Percentiles rank a stretch among this genome's conserved stretches.
Conservation (phyloP, 1,140 invertebrate species). For the Polyergus mexicanus region DNA sequence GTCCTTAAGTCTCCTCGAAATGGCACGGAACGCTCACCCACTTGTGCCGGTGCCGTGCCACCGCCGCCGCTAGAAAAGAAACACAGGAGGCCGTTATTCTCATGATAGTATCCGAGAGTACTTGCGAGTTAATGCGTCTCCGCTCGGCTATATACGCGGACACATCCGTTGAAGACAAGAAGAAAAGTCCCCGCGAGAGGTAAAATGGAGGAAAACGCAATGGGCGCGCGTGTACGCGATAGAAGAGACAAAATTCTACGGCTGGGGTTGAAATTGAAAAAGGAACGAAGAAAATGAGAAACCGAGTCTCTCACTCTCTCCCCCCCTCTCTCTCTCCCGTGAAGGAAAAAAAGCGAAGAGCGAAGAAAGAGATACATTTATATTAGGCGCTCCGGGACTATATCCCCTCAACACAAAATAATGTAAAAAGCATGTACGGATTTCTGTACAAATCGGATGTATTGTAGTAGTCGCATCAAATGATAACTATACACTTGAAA, state of each 20-base stretch:
- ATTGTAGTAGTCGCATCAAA: constrained; percentile 23
- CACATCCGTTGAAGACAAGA: constrained; percentile 42
- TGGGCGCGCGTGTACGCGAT: constrained; percentile 32
- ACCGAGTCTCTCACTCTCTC: no score
- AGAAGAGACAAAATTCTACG: constrained; percentile 15
- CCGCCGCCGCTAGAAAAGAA: constrained; percentile 51
- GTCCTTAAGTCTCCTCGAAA: constrained; percentile 45
- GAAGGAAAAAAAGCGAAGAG: neutral
- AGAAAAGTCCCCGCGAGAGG: constrained; percentile 50
- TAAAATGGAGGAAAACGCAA: constrained; percentile 39
- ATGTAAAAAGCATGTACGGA: constrained; percentile 17
- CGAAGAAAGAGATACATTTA: constrained; percentile 23
- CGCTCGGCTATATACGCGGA: constrained; percentile 53
- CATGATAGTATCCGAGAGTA: constrained; percentile 57
- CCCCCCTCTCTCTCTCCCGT: neutral
- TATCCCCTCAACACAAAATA: constrained; percentile 26
- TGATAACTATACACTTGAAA: constrained; percentile 9
- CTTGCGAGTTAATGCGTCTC: constrained; percentile 64
- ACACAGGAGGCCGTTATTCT: constrained; percentile 57
- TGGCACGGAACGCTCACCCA: constrained; percentile 11
- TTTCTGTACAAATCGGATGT: constrained; percentile 24
- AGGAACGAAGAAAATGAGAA: constrained; percentile 5
- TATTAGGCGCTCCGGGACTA: constrained; percentile 42
- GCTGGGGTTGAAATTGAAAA: constrained; percentile 48
- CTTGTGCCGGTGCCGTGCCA: neutral